These are phyloP conservation scores for Napeogenes sylphis DNA, from an alignment of 2,888 invertebrate species.

Conservation along the genomic window DNA sequence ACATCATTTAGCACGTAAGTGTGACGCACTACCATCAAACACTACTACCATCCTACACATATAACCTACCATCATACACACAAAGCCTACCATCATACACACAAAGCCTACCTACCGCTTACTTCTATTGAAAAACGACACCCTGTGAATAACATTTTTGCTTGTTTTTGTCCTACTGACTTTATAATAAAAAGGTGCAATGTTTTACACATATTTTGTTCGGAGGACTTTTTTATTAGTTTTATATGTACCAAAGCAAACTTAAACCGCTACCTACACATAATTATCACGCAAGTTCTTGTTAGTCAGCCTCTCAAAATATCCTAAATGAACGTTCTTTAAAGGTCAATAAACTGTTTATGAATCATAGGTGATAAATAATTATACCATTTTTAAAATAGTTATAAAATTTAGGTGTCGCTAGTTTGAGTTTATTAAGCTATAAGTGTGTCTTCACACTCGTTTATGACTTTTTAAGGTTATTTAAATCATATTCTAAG, in stretches of 20 bases:
- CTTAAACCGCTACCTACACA: no score
- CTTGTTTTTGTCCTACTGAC: no score
- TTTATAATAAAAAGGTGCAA: no score
- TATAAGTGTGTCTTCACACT: constrained; percentile 59
- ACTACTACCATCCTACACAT: no score
- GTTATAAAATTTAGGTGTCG: constrained; percentile 42
- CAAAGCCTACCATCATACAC: constrained; percentile 11
- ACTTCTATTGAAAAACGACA: background rate
- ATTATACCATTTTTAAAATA: constrained; percentile 32
- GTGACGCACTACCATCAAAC: constrained; percentile 18
- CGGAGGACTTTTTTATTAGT: no score
- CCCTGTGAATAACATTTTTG: no score
- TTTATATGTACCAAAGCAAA: no score
- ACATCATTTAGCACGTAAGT: constrained; percentile 31
- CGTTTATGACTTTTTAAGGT: constrained; percentile 56
- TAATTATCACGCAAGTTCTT: no score
- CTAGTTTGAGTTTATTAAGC: constrained; percentile 53
- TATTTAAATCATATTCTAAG: constrained; percentile 63
- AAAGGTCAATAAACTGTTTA: constrained; percentile 4
- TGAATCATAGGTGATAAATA: constrained; percentile 1
- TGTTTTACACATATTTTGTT: no score
- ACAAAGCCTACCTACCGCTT: constrained; percentile 18
- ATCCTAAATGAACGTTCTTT: background rate
- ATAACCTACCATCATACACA: no score
- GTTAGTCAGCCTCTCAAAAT: no score